A percentile compares a stretch with the other conserved stretches of the same genome.
Evolutionary conservation across 2,888 invertebrate species (phyloP).

Genomic region (Dicycla oo): DNA sequence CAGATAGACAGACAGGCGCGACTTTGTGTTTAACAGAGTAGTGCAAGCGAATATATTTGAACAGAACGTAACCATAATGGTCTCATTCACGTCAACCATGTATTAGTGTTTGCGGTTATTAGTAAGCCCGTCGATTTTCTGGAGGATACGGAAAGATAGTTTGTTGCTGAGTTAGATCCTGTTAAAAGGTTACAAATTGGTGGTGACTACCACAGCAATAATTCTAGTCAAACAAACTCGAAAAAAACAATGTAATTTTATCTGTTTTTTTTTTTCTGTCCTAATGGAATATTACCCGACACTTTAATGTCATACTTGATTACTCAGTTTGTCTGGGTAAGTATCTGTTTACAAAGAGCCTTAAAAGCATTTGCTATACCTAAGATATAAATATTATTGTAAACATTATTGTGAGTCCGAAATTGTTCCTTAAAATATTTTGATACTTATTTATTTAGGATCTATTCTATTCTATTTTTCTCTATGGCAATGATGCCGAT

Average conservation of each 20-base stretch:
- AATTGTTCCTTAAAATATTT: neutral
- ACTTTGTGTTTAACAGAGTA: too few species aligned
- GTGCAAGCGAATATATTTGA: too few species aligned
- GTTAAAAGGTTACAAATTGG: neutral
- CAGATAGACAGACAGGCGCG: too few species aligned
- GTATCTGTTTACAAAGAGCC: conserved; percentile 22
- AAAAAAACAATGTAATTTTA: conserved; percentile 12
- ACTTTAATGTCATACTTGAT: conserved; percentile 9
- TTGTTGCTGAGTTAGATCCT: neutral
- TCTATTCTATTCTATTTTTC: too few species aligned
- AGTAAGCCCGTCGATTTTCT: neutral
- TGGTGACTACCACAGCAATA: neutral
- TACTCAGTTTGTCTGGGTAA: neutral
- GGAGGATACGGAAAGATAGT: neutral
- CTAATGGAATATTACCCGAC: conserved; percentile 14
- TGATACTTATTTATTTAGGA: neutral
- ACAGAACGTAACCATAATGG: too few species aligned
- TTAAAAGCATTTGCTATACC: conserved; percentile 18
- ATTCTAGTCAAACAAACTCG: neutral
- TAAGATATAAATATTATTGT: conserved; percentile 3
- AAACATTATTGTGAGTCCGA: neutral
- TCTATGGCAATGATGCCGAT: too few species aligned
- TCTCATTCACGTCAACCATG: too few species aligned
- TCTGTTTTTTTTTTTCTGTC: too few species aligned
- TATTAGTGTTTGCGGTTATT: neutral